Evolutionary conservation across 2,888 invertebrate genomes (phyloP), one percentile per base, ranked within the genome.

Genomic region (Amblyteles armatorius): DNA sequence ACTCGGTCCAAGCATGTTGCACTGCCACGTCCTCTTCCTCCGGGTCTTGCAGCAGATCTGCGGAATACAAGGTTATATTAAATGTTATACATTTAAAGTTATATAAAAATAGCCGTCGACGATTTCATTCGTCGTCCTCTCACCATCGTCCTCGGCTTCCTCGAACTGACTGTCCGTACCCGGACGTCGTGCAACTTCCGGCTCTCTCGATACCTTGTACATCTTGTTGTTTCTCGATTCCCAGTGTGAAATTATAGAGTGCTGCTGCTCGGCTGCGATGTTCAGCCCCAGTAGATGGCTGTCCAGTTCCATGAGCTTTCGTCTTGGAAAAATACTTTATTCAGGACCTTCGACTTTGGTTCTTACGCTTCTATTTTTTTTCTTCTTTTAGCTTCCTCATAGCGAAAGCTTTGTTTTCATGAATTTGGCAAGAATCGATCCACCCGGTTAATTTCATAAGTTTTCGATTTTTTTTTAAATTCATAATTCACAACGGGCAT

Each of bases 231-330:
- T 97, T 71, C 97, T 95, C 16, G 97, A 97, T 92, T 97, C 97
- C 97, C 97, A 98, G 94, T 98, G 98, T 2, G 97, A 97, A 67
- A 99, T 97, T 68, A 98, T 96, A 84, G 98, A 96, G 90, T 98
- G 97, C 90, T 98, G 98, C 63, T 98, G 95, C 92, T 98, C 98
- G 0, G 98, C 97, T 90, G 99, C 98, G 91, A 98, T 95, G 50
- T 97, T 98, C 67, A 98, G 94, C 1, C 98, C 98, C 87, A 98
- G 94, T 74, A 98, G 94, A 90, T 98, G 97, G 88, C 98, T 98
- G 94, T 99, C 99, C 13, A 99, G 95, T 93, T 99, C 98, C 96
- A 99, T 97, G 36, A 99, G 94, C 76, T 97, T 96, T 48, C 97
- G 95, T 89, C 95, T 95, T 36, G n/a, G 13, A 13, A 44, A 33